These are phyloP conservation scores for Thamnophis elegans DNA, from an alignment of 2,797 vertebrate species.

Conservation along the genomic window DNA sequence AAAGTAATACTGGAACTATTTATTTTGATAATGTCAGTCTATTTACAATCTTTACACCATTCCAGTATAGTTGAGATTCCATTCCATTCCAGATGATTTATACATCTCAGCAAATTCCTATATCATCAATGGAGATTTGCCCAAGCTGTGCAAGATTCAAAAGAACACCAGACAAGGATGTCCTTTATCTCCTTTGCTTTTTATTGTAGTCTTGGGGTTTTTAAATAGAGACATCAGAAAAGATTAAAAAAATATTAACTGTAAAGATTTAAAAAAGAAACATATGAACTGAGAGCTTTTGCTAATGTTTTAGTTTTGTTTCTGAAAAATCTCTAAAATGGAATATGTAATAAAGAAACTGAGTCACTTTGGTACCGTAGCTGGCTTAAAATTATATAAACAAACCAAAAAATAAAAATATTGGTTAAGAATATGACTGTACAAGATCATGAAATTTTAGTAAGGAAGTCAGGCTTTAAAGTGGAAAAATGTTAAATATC, in stretches of 20 bases:
- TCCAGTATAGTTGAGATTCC: background rate
- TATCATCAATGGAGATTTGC: background rate
- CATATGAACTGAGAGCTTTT: background rate
- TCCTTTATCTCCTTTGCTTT: background rate
- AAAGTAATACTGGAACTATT: background rate
- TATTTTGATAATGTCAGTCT: background rate
- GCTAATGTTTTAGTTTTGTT: background rate
- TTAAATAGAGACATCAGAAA: background rate
- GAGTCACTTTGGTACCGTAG: background rate
- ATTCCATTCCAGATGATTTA: background rate
- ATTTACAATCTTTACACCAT: background rate
- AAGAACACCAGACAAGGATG: background rate
- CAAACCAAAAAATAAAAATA: background rate
- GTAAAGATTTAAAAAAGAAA: background rate
- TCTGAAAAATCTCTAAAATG: background rate
- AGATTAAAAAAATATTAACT: background rate
- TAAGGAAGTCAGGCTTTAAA: background rate
- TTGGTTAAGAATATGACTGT: background rate
- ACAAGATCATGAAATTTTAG: background rate
- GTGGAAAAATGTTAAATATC: background rate
- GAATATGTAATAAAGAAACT: background rate
- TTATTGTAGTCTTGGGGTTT: background rate
- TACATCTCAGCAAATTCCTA: background rate
- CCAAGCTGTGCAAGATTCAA: background rate
- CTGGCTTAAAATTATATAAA: background rate